A percentile compares a stretch with the other conserved stretches of the same genome.
Evolutionary conservation across 2,113 vertebrate species (phyloP).

Genomic region (Ondatra zibethicus): DNA sequence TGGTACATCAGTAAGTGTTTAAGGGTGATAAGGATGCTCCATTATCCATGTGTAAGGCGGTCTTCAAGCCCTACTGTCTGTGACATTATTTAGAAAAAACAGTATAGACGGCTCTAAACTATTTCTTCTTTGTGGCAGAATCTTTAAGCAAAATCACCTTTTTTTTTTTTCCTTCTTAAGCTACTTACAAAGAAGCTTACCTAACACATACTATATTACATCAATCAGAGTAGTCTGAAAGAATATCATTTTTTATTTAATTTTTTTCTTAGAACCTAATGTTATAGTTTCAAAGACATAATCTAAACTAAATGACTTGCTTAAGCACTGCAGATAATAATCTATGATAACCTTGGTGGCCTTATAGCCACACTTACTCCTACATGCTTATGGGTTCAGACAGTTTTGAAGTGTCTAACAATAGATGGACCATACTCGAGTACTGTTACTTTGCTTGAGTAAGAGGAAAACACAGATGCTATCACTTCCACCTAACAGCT

Average conservation of each 20-base stretch:
- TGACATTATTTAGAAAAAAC: conserved; percentile 73
- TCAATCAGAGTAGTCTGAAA: not conserved
- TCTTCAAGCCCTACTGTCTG: conserved; percentile 63
- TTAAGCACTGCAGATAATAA: not conserved
- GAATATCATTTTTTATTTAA: not conserved
- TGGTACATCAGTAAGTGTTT: conserved; percentile 78
- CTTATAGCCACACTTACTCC: not conserved
- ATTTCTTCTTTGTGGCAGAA: conserved; percentile 61
- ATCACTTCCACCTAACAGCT: not conserved
- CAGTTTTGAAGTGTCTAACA: not conserved
- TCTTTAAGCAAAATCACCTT: conserved; percentile 37
- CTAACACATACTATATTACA: not conserved
- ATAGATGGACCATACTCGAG: not conserved
- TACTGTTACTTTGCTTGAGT: not conserved
- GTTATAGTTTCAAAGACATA: not conserved
- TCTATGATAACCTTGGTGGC: not conserved
- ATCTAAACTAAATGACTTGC: not conserved
- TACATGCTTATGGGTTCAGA: not conserved
- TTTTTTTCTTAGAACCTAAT: not conserved
- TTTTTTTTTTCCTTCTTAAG: conserved; percentile 64
- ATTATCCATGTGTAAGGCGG: conserved; percentile 73
- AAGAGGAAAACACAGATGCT: not conserved
- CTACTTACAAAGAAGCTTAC: conserved; percentile 72
- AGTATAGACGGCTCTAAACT: conserved; percentile 49
- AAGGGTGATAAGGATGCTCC: conserved; percentile 81